A percentile compares a stretch with the other conserved stretches of the same genome.
Conservation (phyloP, 2,888 invertebrate species). For the Hymenopus coronatus region DNA sequence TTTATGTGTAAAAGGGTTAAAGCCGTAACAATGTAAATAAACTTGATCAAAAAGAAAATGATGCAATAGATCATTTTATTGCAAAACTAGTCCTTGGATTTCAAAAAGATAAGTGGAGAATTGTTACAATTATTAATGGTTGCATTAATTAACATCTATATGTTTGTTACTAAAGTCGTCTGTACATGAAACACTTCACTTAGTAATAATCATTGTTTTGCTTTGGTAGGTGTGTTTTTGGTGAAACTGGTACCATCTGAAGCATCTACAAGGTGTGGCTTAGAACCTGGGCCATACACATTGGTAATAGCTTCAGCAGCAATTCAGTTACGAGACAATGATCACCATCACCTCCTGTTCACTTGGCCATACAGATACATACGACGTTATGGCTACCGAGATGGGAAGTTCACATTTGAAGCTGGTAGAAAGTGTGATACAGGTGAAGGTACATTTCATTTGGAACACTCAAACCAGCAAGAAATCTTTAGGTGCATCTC, state of each 20-base stretch:
- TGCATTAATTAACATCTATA: background rate
- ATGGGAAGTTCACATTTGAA: slow-evolving; percentile 84
- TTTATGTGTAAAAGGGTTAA: too few species aligned
- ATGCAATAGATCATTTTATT: too few species aligned
- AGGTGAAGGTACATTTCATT: slow-evolving; percentile 77
- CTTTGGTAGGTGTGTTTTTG: slow-evolving; percentile 62
- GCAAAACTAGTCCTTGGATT: too few species aligned
- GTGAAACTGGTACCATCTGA: slow-evolving; percentile 76
- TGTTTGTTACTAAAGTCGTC: background rate
- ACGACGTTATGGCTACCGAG: slow-evolving; percentile 78
- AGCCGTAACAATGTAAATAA: too few species aligned
- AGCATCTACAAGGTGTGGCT: slow-evolving; percentile 71
- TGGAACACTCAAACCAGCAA: slow-evolving; percentile 78
- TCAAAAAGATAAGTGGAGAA: background rate
- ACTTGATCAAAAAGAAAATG: too few species aligned
- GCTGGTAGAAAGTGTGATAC: slow-evolving; percentile 84
- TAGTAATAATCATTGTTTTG: background rate
- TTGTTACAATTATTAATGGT: background rate
- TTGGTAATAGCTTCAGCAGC: slow-evolving; percentile 72
- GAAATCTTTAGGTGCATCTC: slow-evolving; percentile 80
- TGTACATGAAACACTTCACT: background rate
- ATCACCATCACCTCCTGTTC: slow-evolving; percentile 60
- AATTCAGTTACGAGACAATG: slow-evolving; percentile 67
- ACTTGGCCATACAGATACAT: slow-evolving; percentile 86
- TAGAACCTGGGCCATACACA: slow-evolving; percentile 69